Conservation (phyloP, 2,113 vertebrate genomes). For the Hemicordylus capensis region DNA sequence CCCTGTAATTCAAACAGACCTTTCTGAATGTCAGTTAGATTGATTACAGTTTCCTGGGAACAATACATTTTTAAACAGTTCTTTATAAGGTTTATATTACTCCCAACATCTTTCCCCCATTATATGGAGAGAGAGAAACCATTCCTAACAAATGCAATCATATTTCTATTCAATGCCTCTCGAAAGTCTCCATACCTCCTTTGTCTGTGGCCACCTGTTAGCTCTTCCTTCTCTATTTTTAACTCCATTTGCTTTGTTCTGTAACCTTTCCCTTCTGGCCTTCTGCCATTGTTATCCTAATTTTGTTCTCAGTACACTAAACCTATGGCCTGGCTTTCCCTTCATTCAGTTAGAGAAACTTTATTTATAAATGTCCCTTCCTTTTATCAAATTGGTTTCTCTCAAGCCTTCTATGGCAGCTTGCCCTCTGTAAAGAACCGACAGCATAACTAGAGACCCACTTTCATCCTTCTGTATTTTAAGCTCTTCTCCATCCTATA, state of each 20-base stretch:
- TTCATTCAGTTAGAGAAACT: constrained; percentile 43
- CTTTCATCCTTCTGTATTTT: constrained; percentile 8
- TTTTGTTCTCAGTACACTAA: constrained; percentile 59
- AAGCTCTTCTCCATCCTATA: not conserved
- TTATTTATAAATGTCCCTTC: constrained; percentile 53
- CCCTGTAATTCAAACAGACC: constrained; percentile 57
- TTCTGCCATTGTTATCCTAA: constrained; percentile 60
- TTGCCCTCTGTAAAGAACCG: constrained; percentile 21
- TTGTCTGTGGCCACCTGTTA: constrained; percentile 64
- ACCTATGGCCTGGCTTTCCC: constrained; percentile 40
- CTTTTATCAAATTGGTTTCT: constrained; percentile 40
- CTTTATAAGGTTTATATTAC: constrained; percentile 58
- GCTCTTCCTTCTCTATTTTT: constrained; percentile 55
- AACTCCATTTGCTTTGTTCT: constrained; percentile 58
- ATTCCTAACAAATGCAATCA: constrained; percentile 50
- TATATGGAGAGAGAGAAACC: constrained; percentile 35
- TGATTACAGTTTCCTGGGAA: constrained; percentile 60
- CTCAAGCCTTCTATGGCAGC: not conserved
- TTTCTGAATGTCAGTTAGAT: constrained; percentile 61
- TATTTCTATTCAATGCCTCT: constrained; percentile 55
- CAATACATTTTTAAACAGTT: constrained; percentile 59
- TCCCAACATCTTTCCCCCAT: constrained; percentile 45
- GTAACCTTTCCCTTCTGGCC: constrained; percentile 48
- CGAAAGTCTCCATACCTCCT: constrained; percentile 51
- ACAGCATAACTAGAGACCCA: not conserved